Base-by-base conservation (phyloP, 2,888 invertebrate species). In the Hydraecia micacea region DNA sequence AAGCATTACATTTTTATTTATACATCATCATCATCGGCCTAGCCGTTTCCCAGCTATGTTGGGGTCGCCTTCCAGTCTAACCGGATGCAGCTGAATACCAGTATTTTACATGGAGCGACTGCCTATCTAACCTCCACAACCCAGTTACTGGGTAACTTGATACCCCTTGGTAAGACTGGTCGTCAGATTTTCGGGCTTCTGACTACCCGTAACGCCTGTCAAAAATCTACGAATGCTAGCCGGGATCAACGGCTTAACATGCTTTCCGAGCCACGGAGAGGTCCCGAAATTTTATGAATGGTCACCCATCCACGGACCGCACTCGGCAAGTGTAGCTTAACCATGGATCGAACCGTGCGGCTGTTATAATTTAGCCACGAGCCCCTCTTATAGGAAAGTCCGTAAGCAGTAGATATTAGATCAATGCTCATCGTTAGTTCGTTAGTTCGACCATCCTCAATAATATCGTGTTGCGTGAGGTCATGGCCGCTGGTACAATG, bases 401-500 rank as follows among this genome's bases (percentile, higher is more conserved):
- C 32, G 13, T 49, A 49, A 49, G 4, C 49, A 32, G 32, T 49
- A n/a, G 46, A 58, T 55, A 71, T 58, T 74, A 52, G 52, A 75
- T 28, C 63, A 75, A 55, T 25, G 55, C 1, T 21, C 25, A 15
- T 39, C 28, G 55, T 62, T 13, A 46, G 18, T 18, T 39, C 28
- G 55, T 62, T 13, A 46, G 18, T 18, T 55, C 15, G 21, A 21
- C 1, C 28, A 63, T 46, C 42, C n/a, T 32, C n/a, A 65, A 66
- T 83, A 65, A 25, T 18, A 36, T 67, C 28, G 21, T 49, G 66
- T 25, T 73, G 75, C 32, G 60, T 11, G 69, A 69, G 78, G 75
- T 84, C 84, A 85, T 36, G 84, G 84, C 46, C 73, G 49, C 28
- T 46, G n/a, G 84, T 78, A 78, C 86, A 78, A 67, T 73, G 73